phyloP scores from a whole-genome alignment of 30 jellyfish, hydroid and myxozoan species.

The Phacellophora camtschatica region DNA sequence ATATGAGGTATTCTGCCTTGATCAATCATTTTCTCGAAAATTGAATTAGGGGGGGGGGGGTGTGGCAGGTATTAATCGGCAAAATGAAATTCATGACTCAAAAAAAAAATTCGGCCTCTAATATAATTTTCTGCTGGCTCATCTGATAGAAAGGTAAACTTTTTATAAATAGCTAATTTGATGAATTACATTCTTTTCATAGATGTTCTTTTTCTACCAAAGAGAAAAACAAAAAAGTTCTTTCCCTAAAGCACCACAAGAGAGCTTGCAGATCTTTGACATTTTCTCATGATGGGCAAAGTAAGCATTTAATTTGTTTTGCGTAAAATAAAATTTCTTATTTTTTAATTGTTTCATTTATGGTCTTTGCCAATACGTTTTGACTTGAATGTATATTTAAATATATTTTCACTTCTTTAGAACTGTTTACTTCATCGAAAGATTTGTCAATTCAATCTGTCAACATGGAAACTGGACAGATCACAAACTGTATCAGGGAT shows the following conservation, averaged over 20 bases:
- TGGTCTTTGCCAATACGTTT: not conserved
- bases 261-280: slow-evolving; percentile 82
- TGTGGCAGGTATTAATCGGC: no score
- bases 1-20: no score
- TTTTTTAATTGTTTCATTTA: not conserved
- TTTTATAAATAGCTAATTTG: no score
- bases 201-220: slow-evolving; percentile 60
- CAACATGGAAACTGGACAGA: slow-evolving; percentile 68
- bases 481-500: slow-evolving; percentile 19
- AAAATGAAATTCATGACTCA: no score
- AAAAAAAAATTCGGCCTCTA: no score
- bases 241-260: slow-evolving; percentile 63
- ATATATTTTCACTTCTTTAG: no score
- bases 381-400: not conserved
- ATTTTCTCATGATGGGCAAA: slow-evolving; percentile 72
- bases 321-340: not conserved
- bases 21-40: no score
- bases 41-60: no score
- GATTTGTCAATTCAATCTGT: slow-evolving; percentile 56
- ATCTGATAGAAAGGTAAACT: no score
- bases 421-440: slow-evolving; percentile 59
- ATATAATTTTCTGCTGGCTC: no score
- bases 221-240: slow-evolving; percentile 42
- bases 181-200: not conserved
- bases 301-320: slow-evolving; percentile 26